Evolutionary conservation across 2,888 invertebrate genomes (phyloP).

Genomic region (Agonopterix heracliana): DNA sequence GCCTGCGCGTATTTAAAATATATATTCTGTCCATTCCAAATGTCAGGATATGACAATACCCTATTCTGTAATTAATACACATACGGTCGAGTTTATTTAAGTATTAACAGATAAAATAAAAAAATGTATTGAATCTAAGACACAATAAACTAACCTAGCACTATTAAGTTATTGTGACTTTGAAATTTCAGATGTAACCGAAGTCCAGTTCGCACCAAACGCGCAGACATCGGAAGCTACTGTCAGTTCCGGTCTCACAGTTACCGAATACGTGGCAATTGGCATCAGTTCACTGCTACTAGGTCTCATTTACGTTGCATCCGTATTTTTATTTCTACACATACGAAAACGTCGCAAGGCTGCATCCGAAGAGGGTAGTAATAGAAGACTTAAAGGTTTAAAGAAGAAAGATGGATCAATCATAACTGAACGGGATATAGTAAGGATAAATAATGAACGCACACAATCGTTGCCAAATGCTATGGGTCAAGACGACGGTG

Average conservation of each 20-base stretch:
- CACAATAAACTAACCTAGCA: neutral
- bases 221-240: slow-evolving; percentile 74
- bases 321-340: slow-evolving; percentile 88
- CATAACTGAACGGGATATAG: slow-evolving; percentile 63
- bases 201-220: slow-evolving; percentile 85
- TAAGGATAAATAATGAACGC: slow-evolving; percentile 62
- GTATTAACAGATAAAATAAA: too few species aligned
- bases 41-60: too few species aligned
- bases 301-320: slow-evolving; percentile 91
- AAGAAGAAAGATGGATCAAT: slow-evolving; percentile 60
- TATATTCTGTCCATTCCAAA: too few species aligned
- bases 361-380: slow-evolving; percentile 62
- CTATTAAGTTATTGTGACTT: too few species aligned
- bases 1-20: too few species aligned
- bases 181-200: slow-evolving; percentile 80
- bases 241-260: slow-evolving; percentile 78
- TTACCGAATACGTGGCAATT: slow-evolving; percentile 88
- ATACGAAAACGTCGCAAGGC: slow-evolving; percentile 79
- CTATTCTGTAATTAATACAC: too few species aligned
- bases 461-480: slow-evolving; percentile 48
- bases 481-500: slow-evolving; percentile 79
- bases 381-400: slow-evolving; percentile 48
- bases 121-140: neutral
- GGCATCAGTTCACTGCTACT: slow-evolving; percentile 89
- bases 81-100: too few species aligned